Evolutionary conservation across 2,797 vertebrate genomes (phyloP), one percentile per base, ranked within the genome.

Genomic region (Sarcoramphus papa): DNA sequence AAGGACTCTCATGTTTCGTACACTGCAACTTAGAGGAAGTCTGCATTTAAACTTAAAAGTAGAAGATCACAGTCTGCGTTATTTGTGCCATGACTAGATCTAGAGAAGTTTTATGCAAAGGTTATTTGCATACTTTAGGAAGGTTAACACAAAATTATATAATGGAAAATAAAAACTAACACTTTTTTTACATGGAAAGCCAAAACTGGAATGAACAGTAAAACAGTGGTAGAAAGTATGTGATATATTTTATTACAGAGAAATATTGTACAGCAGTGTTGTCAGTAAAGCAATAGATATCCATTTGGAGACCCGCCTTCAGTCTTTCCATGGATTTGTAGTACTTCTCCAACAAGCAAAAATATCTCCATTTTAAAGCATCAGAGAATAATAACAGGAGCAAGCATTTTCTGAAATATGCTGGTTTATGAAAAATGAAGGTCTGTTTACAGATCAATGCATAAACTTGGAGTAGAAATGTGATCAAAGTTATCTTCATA

Each of bases 181-280:
- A 2, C 4, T 40, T 64, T 69, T 57, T 85, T 78, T 27, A 53
- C 17, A 10, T 63, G 21, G 54, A 88, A 82, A 43, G 3, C 33
- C 41, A 28, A 62, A 82, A 70, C 31, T 84, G 24, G 27, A 81
- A 54, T 74, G 40, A 88, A 75, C 20, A 25, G 23, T 50, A 57
- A 70, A 67, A 50, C 28, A 48, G 10, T n/a, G 20, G 7, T 89
- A 24, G 24, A 24, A 77, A 84, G 16, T 69, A 3, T 63, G n/a
- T 27, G 4, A 51, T 74, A 50, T 0, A 0, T 3, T 65, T 81
- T 50, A 30, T 45, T 83, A 62, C n/a, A n/a, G n/a, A 54, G 27
- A 81, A 85, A 67, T 41, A n/a, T 9, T 48, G 2, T 48, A 40
- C 17, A 31, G 22, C 25, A 47, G 9, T 28, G 11, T n/a, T 81